Evolutionary conservation across 2,888 invertebrate species (phyloP).

Genomic region (Sericinus montela): DNA sequence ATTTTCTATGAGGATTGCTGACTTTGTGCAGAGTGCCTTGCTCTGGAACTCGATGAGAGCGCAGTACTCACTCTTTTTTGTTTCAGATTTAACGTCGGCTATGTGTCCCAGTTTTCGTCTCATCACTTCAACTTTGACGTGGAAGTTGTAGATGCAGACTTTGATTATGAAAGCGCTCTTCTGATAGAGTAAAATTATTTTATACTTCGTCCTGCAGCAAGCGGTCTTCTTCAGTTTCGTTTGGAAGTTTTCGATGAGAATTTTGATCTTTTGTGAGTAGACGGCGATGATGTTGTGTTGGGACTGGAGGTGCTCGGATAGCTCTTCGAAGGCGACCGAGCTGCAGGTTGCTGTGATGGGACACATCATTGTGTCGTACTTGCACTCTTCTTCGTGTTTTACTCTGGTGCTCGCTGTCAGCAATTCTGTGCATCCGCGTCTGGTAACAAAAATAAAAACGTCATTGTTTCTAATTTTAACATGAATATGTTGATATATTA

Average conservation of each 20-base stretch:
- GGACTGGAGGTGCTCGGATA: constrained; percentile 58
- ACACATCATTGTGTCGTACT: constrained; percentile 67
- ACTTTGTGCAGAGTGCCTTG: constrained; percentile 64
- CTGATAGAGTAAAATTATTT: constrained; percentile 64
- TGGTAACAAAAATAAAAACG: constrained; percentile 38
- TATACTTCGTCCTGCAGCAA: constrained; percentile 71
- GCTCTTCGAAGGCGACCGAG: constrained; percentile 63
- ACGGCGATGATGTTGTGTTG: constrained; percentile 69
- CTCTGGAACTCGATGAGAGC: constrained; percentile 72
- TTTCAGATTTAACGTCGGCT: constrained; percentile 57
- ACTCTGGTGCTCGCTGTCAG: constrained; percentile 56
- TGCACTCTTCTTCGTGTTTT: constrained; percentile 70
- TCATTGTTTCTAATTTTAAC: too few species aligned
- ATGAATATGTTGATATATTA: too few species aligned
- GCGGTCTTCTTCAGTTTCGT: constrained; percentile 70
- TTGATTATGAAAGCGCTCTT: constrained; percentile 74
- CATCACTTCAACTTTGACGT: constrained; percentile 70
- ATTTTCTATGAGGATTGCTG: constrained; percentile 66
- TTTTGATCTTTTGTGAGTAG: constrained; percentile 72
- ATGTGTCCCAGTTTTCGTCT: constrained; percentile 65
- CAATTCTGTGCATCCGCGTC: constrained; percentile 70
- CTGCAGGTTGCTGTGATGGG: constrained; percentile 69
- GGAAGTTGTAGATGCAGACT: constrained; percentile 73
- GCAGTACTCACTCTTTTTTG: constrained; percentile 66
- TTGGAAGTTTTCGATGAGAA: constrained; percentile 72